Conservation (phyloP, 2,888 invertebrate species). For the Meganola albula region DNA sequence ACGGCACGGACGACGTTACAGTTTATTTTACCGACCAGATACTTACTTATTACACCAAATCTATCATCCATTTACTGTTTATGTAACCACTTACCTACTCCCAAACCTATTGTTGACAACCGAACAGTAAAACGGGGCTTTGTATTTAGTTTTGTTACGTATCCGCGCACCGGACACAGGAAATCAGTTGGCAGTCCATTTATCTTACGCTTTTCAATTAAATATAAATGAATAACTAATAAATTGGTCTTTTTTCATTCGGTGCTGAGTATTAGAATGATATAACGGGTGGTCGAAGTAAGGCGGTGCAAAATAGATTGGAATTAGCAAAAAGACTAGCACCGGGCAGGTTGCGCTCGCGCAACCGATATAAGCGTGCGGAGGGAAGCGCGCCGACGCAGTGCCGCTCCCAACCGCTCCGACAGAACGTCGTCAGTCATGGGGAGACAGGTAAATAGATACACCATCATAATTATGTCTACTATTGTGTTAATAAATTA, state of each 20-base stretch:
- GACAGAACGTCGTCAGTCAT: slow-evolving; percentile 50
- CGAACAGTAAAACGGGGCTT: slow-evolving; percentile 6
- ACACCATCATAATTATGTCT: slow-evolving; percentile 5
- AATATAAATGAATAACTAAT: slow-evolving; percentile 28
- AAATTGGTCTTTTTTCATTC: slow-evolving; percentile 19
- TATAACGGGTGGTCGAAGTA: slow-evolving; percentile 38
- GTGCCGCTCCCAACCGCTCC: slow-evolving; percentile 54
- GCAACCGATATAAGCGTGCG: slow-evolving; percentile 53
- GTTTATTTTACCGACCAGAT: no score
- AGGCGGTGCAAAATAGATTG: slow-evolving; percentile 27
- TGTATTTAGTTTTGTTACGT: slow-evolving; percentile 28
- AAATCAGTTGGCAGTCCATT: slow-evolving; percentile 32
- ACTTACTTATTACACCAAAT: slow-evolving; percentile 11
- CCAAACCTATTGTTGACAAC: slow-evolving; percentile 24
- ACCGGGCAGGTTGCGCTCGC: slow-evolving; percentile 30
- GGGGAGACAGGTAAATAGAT: slow-evolving; percentile 61
- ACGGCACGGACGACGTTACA: background rate
- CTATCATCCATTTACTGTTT: slow-evolving; percentile 30
- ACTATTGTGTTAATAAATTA: slow-evolving; percentile 1
- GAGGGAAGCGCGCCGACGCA: slow-evolving; percentile 50
- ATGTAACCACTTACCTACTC: slow-evolving; percentile 30
- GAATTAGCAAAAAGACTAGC: slow-evolving; percentile 31
- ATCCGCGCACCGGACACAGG: slow-evolving; percentile 23
- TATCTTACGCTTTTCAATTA: slow-evolving; percentile 30
- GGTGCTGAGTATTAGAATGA: slow-evolving; percentile 29